Conservation (phyloP, 2,113 vertebrate species). For the Bos javanicus region DNA sequence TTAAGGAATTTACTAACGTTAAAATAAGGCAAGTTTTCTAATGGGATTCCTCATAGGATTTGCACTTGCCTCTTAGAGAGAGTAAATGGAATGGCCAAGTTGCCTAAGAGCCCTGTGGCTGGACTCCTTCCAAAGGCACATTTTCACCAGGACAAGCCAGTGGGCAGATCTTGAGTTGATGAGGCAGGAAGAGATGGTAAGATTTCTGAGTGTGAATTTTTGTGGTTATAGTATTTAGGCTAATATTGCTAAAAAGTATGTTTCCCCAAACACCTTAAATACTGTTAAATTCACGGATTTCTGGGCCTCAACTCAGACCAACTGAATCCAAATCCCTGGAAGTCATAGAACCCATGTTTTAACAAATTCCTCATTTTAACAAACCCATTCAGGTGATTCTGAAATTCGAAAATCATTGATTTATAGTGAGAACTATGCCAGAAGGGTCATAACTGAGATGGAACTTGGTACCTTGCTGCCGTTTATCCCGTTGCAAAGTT, state of each 20-base stretch:
- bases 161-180: not conserved
- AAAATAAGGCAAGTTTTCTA: not conserved
- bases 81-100: not conserved
- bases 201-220: not conserved
- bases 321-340: not conserved
- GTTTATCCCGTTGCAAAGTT: not conserved
- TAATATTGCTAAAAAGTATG: not conserved
- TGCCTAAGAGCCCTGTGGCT: not conserved
- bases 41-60: not conserved
- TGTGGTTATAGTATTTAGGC: not conserved
- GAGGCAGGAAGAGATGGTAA: not conserved
- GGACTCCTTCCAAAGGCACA: not conserved
- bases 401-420: not conserved
- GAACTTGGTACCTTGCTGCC: not conserved
- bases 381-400: not conserved
- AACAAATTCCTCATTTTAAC: not conserved
- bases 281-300: not conserved
- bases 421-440: not conserved
- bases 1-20: not conserved
- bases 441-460: not conserved
- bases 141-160: not conserved
- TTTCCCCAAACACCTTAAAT: not conserved
- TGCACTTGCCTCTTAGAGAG: not conserved
- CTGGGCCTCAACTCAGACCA: not conserved
- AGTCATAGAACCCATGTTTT: not conserved